phyloP scores from a whole-genome alignment of 64 coral and sea anemone genomes.

The Cladopsammia gracilis region DNA sequence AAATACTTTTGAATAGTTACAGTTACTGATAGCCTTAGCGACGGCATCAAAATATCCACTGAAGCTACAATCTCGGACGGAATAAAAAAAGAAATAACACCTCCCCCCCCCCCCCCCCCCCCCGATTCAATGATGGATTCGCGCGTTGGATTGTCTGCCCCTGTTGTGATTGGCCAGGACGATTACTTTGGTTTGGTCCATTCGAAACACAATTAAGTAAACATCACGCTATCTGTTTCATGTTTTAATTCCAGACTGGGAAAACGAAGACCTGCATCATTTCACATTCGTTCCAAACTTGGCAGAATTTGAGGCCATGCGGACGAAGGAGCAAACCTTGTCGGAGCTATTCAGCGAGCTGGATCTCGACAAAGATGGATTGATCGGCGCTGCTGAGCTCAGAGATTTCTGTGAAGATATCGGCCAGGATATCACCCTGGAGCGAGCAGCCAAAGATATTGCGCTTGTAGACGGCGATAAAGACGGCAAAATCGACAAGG shows the following conservation, averaged over 20 bases:
- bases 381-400: slow-evolving; percentile 90
- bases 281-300: slow-evolving; percentile 95
- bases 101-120: no score
- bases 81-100: no score
- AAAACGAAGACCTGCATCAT: slow-evolving; percentile 83
- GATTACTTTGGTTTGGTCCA: no score
- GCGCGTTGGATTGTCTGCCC: no score
- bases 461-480: slow-evolving; percentile 88
- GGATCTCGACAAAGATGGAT: slow-evolving; percentile 92
- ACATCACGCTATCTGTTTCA: background rate
- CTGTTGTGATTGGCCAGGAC: no score
- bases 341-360: slow-evolving; percentile 95
- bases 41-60: no score
- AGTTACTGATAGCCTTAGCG: no score
- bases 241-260: slow-evolving; percentile 67
- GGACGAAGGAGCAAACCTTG: slow-evolving; percentile 94
- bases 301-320: slow-evolving; percentile 98
- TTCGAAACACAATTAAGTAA: no score
- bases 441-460: slow-evolving; percentile 94
- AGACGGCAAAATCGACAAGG: slow-evolving; percentile 94
- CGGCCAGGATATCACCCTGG: slow-evolving; percentile 86
- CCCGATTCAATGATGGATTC: no score
- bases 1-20: no score
- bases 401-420: slow-evolving; percentile 98
- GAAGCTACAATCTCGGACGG: no score